Evolutionary conservation across 1,140 invertebrate species (phyloP), one percentile per base, ranked within the genome.

Genomic region (Neuroterus valhalla): DNA sequence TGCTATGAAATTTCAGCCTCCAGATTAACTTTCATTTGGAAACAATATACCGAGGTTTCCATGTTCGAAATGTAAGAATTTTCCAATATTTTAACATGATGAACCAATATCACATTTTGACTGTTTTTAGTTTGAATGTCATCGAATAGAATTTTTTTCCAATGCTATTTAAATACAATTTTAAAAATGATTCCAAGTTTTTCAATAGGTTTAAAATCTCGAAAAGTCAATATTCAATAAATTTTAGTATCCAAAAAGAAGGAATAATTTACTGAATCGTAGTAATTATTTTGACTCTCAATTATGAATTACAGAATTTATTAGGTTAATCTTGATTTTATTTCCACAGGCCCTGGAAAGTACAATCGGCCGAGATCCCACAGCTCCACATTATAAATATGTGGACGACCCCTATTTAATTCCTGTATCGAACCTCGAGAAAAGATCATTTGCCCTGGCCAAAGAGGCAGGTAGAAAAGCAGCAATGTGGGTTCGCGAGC

Each of bases 391-490:
- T 87, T 98, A 96, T 85, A 96, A 95, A 86, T 98, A 93, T 86
- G 94, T 96, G 82, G 96, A 98, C 92, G 97, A 98, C 90, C 96
- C 97, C 5, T 97, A 92, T 86, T 89, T 98, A 3, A 94, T 95
- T 79, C 97, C 97, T n/a, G 86, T 90, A 62, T 96, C 94, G n/a
- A 95, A 94, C 88, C 83, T 90, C 50, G 87, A 91, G 5, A 95
- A 97, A 89, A 87, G 96, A 77, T 89, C 91, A 0, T 98, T 92
- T 91, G 93, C 95, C 8, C 86, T 98, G 78, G 92, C 96, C 5
- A 94, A 95, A 85, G 96, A 98, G 87, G 92, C 96, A 26, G 97
- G 97, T 6, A 92, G 93, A 67, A 97, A 96, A 90, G 94, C 97
- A 52, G 97, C 97, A 2, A 92, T 93, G 72, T 98, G 95, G 94